These are phyloP conservation scores for Oligia latruncula DNA, from an alignment of 2,888 invertebrate species.

Conservation along the genomic window DNA sequence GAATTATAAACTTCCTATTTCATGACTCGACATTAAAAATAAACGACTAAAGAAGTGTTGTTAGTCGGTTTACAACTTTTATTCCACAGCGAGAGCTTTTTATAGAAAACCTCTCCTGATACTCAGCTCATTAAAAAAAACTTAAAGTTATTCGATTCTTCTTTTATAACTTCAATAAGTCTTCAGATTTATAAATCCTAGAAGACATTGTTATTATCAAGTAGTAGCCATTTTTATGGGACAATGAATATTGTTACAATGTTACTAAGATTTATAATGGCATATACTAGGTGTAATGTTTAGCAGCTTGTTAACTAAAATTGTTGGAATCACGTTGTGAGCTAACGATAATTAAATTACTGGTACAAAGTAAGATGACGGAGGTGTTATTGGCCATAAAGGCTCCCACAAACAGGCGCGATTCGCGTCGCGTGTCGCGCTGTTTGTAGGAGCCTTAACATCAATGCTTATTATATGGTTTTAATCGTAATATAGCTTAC, in stretches of 20 bases:
- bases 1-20: background rate
- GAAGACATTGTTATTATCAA: slow-evolving; percentile 26
- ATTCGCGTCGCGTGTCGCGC: too few relatives aligned
- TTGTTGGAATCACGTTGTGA: slow-evolving; percentile 18
- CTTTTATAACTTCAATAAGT: slow-evolving; percentile 51
- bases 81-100: background rate
- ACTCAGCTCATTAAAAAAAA: slow-evolving; percentile 32
- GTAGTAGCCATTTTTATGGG: slow-evolving; percentile 39
- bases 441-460: background rate
- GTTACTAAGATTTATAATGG: slow-evolving; percentile 46
- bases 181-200: slow-evolving; percentile 39
- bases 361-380: slow-evolving; percentile 28
- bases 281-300: slow-evolving; percentile 22
- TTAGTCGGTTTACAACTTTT: background rate
- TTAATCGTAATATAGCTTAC: background rate
- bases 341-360: slow-evolving; percentile 33
- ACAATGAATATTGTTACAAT: slow-evolving; percentile 50
- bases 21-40: background rate
- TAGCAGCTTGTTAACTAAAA: slow-evolving; percentile 28
- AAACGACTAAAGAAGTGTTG: background rate
- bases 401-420: too few relatives aligned
- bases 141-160: slow-evolving; percentile 31
- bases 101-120: background rate
- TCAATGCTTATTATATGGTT: background rate
- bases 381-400: slow-evolving; percentile 5